Conservation (phyloP, 2,113 vertebrate species). For the Leucoraja erinaceus region DNA sequence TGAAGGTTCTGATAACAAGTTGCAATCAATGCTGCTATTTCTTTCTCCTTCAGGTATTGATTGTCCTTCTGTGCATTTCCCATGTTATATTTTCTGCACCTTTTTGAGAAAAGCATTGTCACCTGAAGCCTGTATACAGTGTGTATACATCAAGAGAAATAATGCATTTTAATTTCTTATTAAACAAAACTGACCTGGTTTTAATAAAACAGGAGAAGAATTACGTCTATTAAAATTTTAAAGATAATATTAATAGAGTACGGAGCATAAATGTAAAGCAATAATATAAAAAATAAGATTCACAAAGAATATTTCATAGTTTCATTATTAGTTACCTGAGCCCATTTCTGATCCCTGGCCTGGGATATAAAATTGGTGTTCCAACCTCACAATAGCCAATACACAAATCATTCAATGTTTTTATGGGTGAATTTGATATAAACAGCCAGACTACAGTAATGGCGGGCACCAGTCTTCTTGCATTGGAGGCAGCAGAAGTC, state of each 20-base stretch:
- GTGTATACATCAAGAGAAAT: not conserved
- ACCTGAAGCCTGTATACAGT: not conserved
- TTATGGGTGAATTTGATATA: not conserved
- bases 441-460: not conserved
- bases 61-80: not conserved
- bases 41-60: constrained; percentile 24
- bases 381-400: not conserved
- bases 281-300: not conserved
- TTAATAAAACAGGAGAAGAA: not conserved
- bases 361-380: not conserved
- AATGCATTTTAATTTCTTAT: not conserved
- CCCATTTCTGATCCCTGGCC: not conserved
- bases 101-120: too few species aligned
- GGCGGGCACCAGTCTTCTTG: not conserved
- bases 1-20: not conserved
- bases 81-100: not conserved
- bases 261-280: not conserved
- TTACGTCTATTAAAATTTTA: not conserved
- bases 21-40: not conserved
- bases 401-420: not conserved
- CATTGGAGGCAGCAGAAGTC: not conserved
- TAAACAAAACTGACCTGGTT: not conserved
- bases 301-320: not conserved
- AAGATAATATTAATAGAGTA: not conserved
- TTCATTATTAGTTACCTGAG: not conserved